phyloP scores from a whole-genome alignment of 2,113 vertebrate species.

The Dasyprocta punctata region DNA sequence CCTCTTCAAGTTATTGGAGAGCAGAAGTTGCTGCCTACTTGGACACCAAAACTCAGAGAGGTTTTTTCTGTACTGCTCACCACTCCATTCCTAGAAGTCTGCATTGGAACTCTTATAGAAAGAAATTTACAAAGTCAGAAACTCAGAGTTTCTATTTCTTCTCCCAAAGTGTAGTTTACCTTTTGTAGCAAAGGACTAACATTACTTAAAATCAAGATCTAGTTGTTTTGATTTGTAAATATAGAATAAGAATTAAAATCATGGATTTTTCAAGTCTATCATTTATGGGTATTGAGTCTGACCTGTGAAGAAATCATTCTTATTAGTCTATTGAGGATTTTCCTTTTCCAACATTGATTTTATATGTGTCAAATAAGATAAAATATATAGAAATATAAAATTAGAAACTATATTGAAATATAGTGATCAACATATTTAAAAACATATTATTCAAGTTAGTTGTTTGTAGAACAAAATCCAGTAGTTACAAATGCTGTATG shows the following conservation, averaged over 20 bases:
- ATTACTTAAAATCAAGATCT: slow-evolving; percentile 41
- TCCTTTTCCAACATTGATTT: background rate
- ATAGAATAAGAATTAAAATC: slow-evolving; percentile 34
- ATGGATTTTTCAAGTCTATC: background rate
- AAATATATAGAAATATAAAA: background rate
- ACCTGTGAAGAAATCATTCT: background rate
- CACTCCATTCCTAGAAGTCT: background rate
- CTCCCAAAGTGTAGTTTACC: background rate
- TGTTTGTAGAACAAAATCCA: background rate
- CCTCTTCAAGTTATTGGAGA: too few species aligned
- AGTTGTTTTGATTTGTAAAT: background rate
- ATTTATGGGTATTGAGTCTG: background rate
- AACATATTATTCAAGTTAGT: background rate
- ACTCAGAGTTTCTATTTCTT: background rate
- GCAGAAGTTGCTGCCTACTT: too few species aligned
- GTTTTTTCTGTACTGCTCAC: background rate
- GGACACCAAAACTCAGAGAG: background rate
- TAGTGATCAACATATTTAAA: background rate
- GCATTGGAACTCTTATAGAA: background rate
- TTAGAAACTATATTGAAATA: background rate
- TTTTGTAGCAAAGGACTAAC: background rate
- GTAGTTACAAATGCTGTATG: background rate
- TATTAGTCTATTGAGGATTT: background rate
- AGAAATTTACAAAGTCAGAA: background rate
- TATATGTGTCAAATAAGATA: background rate